Evolutionary conservation across 2,797 vertebrate genomes (phyloP), one percentile per base, ranked within the genome.

Genomic region (Spondyliosoma cantharus): DNA sequence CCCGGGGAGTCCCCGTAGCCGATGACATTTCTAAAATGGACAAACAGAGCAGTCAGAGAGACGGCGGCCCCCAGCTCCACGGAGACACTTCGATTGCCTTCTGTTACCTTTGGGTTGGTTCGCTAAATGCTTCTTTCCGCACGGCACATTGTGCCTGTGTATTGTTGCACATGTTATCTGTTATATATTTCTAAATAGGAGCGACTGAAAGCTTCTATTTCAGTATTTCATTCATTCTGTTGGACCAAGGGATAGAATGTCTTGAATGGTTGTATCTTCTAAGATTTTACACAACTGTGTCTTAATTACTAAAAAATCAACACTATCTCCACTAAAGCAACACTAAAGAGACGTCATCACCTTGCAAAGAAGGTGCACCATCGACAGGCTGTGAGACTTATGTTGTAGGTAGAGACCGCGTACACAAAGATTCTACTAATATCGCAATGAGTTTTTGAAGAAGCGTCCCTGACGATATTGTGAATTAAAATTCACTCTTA

Each of bases 11-110:
- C 86, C 66, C 48, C 2, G n/a, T 42, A 58, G 82, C 84, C 62
- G 68, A 49, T 92, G 92, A 91, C 91, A 93, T 93, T 91, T 94
- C 81, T 73, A 89, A 37, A 92, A 92, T 89, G 84, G 87, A 91
- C 86, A 89, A 91, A 90, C 84, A 84, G 81, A 87, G 80, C 82
- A 86, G 87, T 89, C 71, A 77, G 69, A 57, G 74, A 89, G 68
- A 84, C 46, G 46, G 57, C 46, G 63, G 80, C 79, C 83, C 80
- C 88, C 74, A 2, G 66, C 56, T 76, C 74, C 66, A 64, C 65
- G 29, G 81, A 75, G 82, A 83, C 79, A 84, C 79, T 90, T 83
- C 22, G 37, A 67, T 78, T 86, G 70, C 48, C 63, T 60, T 82
- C 72, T 76, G 64, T 86, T 81, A 76, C 66, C 67, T 74, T 83